Evolutionary conservation across 1,140 invertebrate species (phyloP), one percentile per base, ranked within the genome.

Genomic region (Aplysia californica): DNA sequence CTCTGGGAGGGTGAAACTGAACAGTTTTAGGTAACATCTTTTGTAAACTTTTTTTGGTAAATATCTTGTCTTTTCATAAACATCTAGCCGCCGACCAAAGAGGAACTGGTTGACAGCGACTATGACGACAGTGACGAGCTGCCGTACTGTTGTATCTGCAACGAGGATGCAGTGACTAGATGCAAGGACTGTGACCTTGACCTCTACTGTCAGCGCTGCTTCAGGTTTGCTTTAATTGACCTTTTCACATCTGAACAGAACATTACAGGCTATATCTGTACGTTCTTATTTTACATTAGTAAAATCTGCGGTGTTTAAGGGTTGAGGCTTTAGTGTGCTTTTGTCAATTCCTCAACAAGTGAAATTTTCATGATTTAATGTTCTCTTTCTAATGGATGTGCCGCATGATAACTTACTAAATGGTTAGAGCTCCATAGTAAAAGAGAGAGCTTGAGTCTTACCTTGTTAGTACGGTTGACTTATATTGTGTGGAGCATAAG

Each of bases 131-230:
- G 73, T 39, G 91, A 93, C 81, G 93, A 94, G 84, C 87, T 95
- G 4, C 94, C 94, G 55, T 95, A 94, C 91, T 95, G 94, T 89
- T 92, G 92, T 81, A 92, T 95, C 58, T 95, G 94, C 83, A 94
- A 95, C 87, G 92, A 94, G 84, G 93, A 95, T 91, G 94, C 94
- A 3, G 90, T 81, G 21, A 88, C 93, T 70, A 90, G 92, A 41
- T 95, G 94, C 85, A 85, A 92, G 50, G 93, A 93, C 79, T 95
- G 94, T 88, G 92, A 92, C 82, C 90, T 91, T 64, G 94, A 95
- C 87, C 87, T 95, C 0, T 95, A 94, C 83, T 95, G 94, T 87
- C 88, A 89, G 6, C 86, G 89, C 77, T 95, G 94, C 84, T 94
- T 92, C 82, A 90, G 81, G 88, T 89, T 78, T 82, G 79, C 74